These are phyloP conservation scores for Hyla sarda DNA, from an alignment of 2,113 vertebrate species.

Conservation along the genomic window DNA sequence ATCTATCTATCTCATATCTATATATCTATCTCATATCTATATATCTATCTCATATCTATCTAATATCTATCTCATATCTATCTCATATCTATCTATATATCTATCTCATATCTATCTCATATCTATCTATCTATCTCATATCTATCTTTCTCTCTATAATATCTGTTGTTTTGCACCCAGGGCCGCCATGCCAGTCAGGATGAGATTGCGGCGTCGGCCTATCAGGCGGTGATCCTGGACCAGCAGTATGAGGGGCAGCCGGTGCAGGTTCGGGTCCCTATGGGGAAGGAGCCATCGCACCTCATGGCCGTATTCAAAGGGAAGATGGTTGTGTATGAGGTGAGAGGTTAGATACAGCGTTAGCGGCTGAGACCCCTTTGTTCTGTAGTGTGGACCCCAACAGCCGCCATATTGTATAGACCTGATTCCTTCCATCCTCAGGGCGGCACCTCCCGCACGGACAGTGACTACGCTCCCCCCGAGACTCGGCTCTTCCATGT, in stretches of 20 bases:
- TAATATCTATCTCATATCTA: background rate
- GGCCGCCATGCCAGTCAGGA: slow-evolving; percentile 79
- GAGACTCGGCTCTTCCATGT: slow-evolving; percentile 81
- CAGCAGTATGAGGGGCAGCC: slow-evolving; percentile 80
- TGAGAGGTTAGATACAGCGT: slow-evolving; percentile 61
- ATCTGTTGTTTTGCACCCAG: slow-evolving; percentile 63
- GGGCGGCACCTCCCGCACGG: slow-evolving; percentile 76
- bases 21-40: too few relatives aligned
- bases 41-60: too few relatives aligned
- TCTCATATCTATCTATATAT: background rate
- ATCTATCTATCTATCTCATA: background rate
- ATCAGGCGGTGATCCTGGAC: slow-evolving; percentile 80
- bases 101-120: background rate
- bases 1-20: too few relatives aligned
- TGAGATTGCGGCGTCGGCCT: slow-evolving; percentile 82
- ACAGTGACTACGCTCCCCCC: slow-evolving; percentile 58
- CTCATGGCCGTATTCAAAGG: slow-evolving; percentile 89
- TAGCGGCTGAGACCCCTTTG: too few relatives aligned
- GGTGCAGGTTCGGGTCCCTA: slow-evolving; percentile 83
- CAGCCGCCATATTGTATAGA: too few relatives aligned
- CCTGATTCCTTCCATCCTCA: slow-evolving; percentile 53
- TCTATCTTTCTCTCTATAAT: background rate
- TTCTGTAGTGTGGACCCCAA: too few relatives aligned
- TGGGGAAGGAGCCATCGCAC: slow-evolving; percentile 88
- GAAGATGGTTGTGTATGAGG: slow-evolving; percentile 84